Evolutionary conservation across 2,888 invertebrate genomes (phyloP).

Genomic region (Ichneumoninae sp.): DNA sequence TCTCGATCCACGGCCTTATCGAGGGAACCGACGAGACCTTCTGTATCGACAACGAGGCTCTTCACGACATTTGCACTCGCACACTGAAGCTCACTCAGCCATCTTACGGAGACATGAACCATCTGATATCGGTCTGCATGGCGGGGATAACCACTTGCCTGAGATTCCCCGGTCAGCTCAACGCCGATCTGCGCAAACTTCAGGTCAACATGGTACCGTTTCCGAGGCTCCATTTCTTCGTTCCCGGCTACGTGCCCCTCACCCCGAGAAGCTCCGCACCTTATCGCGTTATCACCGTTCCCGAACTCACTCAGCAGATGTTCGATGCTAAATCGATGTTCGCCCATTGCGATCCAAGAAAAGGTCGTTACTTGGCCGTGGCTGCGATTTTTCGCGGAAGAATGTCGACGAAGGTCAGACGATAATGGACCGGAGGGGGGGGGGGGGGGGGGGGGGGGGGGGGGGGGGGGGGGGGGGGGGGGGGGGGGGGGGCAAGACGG

Average conservation of each 20-base stretch:
- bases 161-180: constrained; percentile 96
- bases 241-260: constrained; percentile 92
- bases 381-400: constrained; percentile 89
- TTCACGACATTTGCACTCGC: constrained; percentile 95
- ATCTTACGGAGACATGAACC: constrained; percentile 95
- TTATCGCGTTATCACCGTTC: constrained; percentile 86
- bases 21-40: constrained; percentile 95
- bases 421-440: too few species aligned
- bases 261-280: constrained; percentile 87
- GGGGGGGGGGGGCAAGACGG: too few species aligned
- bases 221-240: constrained; percentile 94
- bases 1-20: constrained; percentile 93
- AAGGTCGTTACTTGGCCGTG: constrained; percentile 89
- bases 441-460: too few species aligned
- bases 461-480: too few species aligned
- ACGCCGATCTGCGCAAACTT: constrained; percentile 95
- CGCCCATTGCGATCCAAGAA: constrained; percentile 89
- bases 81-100: constrained; percentile 94
- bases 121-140: constrained; percentile 93
- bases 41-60: constrained; percentile 95
- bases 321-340: constrained; percentile 91
- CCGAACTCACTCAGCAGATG: constrained; percentile 91
- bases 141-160: constrained; percentile 94
- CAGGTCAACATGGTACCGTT: constrained; percentile 98
- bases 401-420: constrained; percentile 81